phyloP scores from a whole-genome alignment of 2,113 vertebrate species.

The Sphaerodactylus townsendi region DNA sequence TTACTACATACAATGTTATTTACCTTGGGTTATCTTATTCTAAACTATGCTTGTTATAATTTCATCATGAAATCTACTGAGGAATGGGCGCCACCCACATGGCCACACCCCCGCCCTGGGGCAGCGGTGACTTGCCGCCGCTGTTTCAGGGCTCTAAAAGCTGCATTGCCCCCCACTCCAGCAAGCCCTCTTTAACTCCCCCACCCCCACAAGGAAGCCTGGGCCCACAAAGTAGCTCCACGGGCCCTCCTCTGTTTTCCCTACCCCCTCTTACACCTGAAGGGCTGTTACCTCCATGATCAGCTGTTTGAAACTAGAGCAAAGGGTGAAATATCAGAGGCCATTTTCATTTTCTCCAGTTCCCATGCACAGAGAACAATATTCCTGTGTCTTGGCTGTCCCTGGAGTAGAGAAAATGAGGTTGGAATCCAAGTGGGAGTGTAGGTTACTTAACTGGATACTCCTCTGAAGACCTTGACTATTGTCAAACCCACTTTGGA shows the following conservation, averaged over 20 bases:
- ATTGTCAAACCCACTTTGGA: background rate
- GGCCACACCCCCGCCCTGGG: no score
- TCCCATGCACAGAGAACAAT: background rate
- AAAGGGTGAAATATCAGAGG: background rate
- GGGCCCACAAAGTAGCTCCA: no score
- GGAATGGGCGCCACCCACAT: no score
- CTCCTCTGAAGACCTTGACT: background rate
- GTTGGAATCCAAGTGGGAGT: background rate
- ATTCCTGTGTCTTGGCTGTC: background rate
- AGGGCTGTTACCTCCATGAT: background rate
- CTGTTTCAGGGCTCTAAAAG: no score
- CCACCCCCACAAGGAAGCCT: no score
- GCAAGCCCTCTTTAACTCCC: no score
- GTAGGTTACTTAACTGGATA: background rate
- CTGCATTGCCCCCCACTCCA: no score
- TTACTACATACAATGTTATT: constrained; percentile 21
- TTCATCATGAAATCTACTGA: background rate
- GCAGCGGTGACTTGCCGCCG: no score
- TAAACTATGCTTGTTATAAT: background rate
- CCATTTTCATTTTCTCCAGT: background rate
- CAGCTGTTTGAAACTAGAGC: constrained; percentile 15
- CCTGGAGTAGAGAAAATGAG: background rate
- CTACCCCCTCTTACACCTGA: background rate
- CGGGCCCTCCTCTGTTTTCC: no score
- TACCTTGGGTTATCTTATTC: constrained; percentile 12